phyloP scores from a whole-genome alignment of 2,888 invertebrate species.

The Epistrophe eligans region DNA sequence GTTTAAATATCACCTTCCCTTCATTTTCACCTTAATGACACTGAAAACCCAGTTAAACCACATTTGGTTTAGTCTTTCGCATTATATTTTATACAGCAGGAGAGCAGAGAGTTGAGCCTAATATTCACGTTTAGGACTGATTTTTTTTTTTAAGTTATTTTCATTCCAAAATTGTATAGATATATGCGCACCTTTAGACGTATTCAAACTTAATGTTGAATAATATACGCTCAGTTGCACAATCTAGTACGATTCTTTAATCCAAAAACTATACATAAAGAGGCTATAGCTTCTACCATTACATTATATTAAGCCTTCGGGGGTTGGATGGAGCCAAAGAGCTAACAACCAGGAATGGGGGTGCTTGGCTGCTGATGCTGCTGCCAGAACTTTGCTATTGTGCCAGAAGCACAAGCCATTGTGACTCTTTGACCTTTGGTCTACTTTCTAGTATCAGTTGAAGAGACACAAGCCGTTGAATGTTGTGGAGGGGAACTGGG shows the following conservation, averaged over 20 bases:
- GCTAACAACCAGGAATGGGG: constrained; percentile 61
- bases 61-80: constrained; percentile 41
- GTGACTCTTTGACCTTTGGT: constrained; percentile 76
- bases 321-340: constrained; percentile 69
- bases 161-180: background rate
- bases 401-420: constrained; percentile 72
- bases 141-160: constrained; percentile 48
- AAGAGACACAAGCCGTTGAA: constrained; percentile 50
- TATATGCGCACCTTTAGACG: constrained; percentile 32
- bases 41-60: constrained; percentile 57
- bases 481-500: background rate
- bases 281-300: constrained; percentile 36
- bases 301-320: constrained; percentile 68
- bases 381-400: constrained; percentile 60
- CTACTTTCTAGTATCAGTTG: constrained; percentile 67
- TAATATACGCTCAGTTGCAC: constrained; percentile 27
- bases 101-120: background rate
- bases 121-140: background rate
- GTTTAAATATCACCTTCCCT: constrained; percentile 50
- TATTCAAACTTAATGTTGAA: constrained; percentile 47
- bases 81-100: constrained; percentile 16
- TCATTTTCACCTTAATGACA: constrained; percentile 58
- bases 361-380: constrained; percentile 48
- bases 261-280: constrained; percentile 14
- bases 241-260: constrained; percentile 9